Conservation (phyloP, 2,888 invertebrate species). For the Ophion ellenae region DNA sequence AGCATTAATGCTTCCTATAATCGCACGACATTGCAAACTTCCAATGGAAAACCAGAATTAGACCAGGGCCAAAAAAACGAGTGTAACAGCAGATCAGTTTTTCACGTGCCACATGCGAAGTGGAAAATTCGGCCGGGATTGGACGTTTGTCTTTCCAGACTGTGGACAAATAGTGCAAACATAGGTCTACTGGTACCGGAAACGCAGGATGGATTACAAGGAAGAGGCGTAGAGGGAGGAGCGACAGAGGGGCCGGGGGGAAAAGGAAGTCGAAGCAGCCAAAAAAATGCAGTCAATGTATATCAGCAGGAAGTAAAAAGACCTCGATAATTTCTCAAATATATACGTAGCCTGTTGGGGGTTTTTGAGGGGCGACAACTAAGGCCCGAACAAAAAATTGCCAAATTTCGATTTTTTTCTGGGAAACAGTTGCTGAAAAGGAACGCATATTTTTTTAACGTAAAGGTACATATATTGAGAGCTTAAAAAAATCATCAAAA, state of each 20-base stretch:
- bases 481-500: no score
- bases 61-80: not conserved
- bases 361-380: no score
- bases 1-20: constrained; percentile 43
- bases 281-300: constrained; percentile 14
- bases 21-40: not conserved
- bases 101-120: constrained; percentile 28
- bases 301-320: constrained; percentile 34
- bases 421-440: no score
- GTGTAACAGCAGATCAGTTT: not conserved
- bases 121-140: constrained; percentile 41
- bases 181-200: constrained; percentile 43
- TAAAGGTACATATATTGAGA: no score
- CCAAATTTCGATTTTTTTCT: no score
- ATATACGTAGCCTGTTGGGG: no score
- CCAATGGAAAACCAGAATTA: constrained; percentile 6
- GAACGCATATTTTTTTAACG: no score
- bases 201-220: constrained; percentile 29
- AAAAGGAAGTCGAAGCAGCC: not conserved
- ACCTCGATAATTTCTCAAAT: not conserved
- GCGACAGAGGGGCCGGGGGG: not conserved
- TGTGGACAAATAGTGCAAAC: constrained; percentile 47
- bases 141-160: constrained; percentile 50
- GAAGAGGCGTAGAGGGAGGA: not conserved
- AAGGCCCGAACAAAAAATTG: no score